Percentiles rank a stretch among this genome's conserved stretches.
Evolutionary conservation across 2,797 vertebrate genomes (phyloP).

Genomic region (Podarcis lilfordi): DNA sequence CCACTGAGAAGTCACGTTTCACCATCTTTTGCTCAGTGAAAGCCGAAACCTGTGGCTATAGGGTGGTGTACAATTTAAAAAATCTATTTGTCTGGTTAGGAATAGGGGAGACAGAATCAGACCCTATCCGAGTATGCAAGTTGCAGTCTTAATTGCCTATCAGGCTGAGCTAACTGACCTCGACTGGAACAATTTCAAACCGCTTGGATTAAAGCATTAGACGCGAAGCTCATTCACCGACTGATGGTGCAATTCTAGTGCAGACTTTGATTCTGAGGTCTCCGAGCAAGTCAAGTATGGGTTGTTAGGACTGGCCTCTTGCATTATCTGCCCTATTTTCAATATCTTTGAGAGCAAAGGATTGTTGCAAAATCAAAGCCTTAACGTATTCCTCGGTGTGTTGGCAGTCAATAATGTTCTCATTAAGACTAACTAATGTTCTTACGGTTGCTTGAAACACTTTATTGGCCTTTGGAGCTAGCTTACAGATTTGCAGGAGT

Average conservation of each 20-base stretch:
- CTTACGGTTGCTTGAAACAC: conserved; percentile 51
- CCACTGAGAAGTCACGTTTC: neutral
- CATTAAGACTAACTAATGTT: conserved; percentile 60
- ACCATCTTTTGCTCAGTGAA: neutral
- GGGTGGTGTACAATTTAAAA: too few species aligned
- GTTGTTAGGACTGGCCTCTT: conserved; percentile 10
- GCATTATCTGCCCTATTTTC: conserved; percentile 43
- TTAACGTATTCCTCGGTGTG: conserved; percentile 31
- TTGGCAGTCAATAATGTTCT: conserved; percentile 36
- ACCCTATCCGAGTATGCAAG: neutral
- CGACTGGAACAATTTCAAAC: neutral
- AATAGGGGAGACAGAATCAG: neutral
- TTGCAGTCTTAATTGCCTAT: neutral
- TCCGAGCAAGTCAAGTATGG: conserved; percentile 25
- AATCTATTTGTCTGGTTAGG: neutral
- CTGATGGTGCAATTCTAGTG: neutral
- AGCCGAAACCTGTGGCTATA: neutral
- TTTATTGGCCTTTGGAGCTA: conserved; percentile 55
- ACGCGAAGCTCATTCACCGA: neutral
- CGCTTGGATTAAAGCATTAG: neutral
- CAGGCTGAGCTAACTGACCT: neutral
- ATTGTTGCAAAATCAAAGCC: conserved; percentile 49
- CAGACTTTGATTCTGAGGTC: conserved; percentile 23
- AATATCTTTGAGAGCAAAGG: conserved; percentile 26
- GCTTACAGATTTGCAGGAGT: conserved; percentile 53